Evolutionary conservation across 2,888 invertebrate species (phyloP).

Genomic region (Eristalis arbustorum): DNA sequence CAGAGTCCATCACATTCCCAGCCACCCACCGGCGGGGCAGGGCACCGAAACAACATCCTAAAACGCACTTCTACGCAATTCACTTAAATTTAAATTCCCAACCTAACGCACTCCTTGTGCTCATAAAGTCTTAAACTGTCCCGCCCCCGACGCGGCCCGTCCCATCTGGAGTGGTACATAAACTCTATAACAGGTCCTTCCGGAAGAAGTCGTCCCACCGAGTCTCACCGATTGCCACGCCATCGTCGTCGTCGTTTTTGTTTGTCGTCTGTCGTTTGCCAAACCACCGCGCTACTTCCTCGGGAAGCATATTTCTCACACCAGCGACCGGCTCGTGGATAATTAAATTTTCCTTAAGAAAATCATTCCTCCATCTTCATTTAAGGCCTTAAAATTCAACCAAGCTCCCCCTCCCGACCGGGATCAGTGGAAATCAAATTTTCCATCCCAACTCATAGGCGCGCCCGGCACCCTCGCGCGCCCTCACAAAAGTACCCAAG

Average conservation of each 20-base stretch:
- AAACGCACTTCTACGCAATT: conserved; percentile 12
- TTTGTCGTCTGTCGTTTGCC: not conserved
- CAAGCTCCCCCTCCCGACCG: not conserved
- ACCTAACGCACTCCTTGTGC: conserved; percentile 14
- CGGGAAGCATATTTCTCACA: conserved; percentile 21
- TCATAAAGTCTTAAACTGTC: conserved; percentile 40
- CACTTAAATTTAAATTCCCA: conserved; percentile 42
- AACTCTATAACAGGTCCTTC: conserved; percentile 47
- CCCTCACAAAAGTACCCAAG: conserved; percentile 46
- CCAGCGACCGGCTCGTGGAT: conserved; percentile 39
- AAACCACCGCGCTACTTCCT: not conserved
- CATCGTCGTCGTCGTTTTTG: not conserved
- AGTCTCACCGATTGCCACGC: not conserved
- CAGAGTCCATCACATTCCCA: not conserved
- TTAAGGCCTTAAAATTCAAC: conserved; percentile 43
- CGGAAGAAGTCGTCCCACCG: not conserved
- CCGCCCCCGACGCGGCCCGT: not conserved
- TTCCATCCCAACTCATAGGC: conserved; percentile 36
- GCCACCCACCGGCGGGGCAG: not conserved
- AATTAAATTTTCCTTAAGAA: conserved; percentile 67
- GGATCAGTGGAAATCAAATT: conserved; percentile 60
- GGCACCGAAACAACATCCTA: not conserved
- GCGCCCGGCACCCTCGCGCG: not conserved
- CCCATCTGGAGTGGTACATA: not conserved
- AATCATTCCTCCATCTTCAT: conserved; percentile 64